These are phyloP conservation scores for Drosophila novamexicana DNA, from an alignment of 1,140 invertebrate species.

Conservation along the genomic window DNA sequence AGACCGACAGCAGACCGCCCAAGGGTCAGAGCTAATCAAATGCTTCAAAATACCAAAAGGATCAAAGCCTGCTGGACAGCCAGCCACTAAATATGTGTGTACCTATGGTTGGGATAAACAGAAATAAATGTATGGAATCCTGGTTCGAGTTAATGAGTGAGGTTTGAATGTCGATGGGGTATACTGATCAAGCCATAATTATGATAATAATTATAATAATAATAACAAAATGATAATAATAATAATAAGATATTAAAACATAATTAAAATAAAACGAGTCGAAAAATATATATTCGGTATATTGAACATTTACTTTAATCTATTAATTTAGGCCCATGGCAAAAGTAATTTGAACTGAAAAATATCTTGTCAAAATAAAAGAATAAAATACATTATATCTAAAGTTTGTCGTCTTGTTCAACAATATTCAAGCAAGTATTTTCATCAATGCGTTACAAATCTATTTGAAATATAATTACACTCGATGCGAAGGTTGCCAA, in stretches of 20 bases:
- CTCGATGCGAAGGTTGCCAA: neutral
- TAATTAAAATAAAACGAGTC: neutral
- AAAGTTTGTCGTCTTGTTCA: neutral
- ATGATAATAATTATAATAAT: neutral
- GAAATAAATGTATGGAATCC: too few species aligned
- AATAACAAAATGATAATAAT: neutral
- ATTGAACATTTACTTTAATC: neutral
- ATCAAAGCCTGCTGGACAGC: neutral
- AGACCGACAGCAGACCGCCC: slow-evolving; percentile 33
- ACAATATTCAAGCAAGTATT: neutral
- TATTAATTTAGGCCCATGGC: neutral
- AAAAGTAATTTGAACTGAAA: too few species aligned
- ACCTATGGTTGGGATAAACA: too few species aligned
- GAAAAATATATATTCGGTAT: neutral
- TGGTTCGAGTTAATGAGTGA: too few species aligned
- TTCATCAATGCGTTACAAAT: neutral
- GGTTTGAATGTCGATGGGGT: too few species aligned
- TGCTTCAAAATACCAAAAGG: neutral
- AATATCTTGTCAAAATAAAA: too few species aligned
- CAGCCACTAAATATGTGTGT: too few species aligned
- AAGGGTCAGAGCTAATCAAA: slow-evolving; percentile 28
- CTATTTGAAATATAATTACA: neutral
- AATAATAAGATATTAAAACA: neutral
- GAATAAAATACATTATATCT: too few species aligned
- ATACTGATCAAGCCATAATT: too few species aligned